Base-by-base conservation (phyloP, 2,888 invertebrate genomes). In the Cataglyphis altisquamis region DNA sequence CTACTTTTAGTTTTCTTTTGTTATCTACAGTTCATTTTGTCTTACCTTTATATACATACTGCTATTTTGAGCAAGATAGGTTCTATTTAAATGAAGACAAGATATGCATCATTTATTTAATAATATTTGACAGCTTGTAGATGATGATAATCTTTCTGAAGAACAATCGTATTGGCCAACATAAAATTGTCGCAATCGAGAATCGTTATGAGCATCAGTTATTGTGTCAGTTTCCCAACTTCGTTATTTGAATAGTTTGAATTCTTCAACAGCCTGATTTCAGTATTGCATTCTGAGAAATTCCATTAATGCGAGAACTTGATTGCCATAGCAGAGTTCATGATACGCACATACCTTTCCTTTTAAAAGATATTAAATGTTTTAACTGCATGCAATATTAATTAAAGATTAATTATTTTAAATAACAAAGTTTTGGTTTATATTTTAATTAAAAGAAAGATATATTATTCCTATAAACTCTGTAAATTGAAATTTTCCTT, bases 221-320 rank as follows among this genome's bases (percentile, higher is more conserved):
- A 83, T 73, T 72, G 45, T 41, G 64, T 57, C 67, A 83, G 72
- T 84, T 74, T 64, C 57, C 12, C 18, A 82, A 82, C 85, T 84
- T 87, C 57, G 68, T 82, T 86, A 67, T 75, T 80, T 84, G 52
- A 74, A 74, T 81, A 78, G 82, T 82, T 83, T 21, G 45, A 18
- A 74, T 60, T 82, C 66, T 48, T 57, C 45, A 32, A n/a, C 41
- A n/a, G 18, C 32, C 39, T 68, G 63, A 83, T 68, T 70, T 32
- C 66, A 74, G 39, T 62, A 60, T 74, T 55, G 66, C 64, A 48
- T 55, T 68, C 60, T 45, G 60, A 0, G 21, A 70, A 81, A 75
- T 84, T 78, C 45, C 66, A 57, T 60, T 60, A 78, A 78, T 78
- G 60, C 60, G 12, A 18, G 32, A 67, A 74, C 45, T 62, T 57